Evolutionary conservation across 1,140 invertebrate genomes (phyloP).

Genomic region (Diabrotica virgifera): DNA sequence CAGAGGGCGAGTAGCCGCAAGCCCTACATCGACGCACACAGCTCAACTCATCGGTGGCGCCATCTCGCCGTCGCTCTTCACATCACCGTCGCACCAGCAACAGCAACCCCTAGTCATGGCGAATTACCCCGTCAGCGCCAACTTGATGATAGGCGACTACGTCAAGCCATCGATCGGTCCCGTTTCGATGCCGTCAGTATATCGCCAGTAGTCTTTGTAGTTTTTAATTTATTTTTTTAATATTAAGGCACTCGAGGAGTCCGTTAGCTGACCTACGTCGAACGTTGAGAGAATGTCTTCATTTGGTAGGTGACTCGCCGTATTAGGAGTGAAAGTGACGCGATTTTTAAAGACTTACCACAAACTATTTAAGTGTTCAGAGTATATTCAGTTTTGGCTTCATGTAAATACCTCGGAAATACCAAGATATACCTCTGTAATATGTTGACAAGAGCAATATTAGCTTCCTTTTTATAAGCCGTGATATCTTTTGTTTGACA

Average conservation of each 20-base stretch:
- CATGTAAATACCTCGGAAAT: too few species aligned
- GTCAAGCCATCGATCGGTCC: slow-evolving; percentile 53
- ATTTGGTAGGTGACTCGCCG: too few species aligned
- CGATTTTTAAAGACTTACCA: too few species aligned
- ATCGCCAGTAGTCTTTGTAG: slow-evolving; percentile 25
- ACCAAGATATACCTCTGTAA: too few species aligned
- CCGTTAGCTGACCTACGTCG: slow-evolving; percentile 4
- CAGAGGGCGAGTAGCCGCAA: slow-evolving; percentile 56
- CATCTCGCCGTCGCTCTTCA: slow-evolving; percentile 68
- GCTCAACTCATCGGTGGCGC: slow-evolving; percentile 71
- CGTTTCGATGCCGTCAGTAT: slow-evolving; percentile 47
- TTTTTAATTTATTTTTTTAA: slow-evolving; percentile 4
- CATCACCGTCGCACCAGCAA: slow-evolving; percentile 31
- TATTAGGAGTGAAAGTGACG: too few species aligned
- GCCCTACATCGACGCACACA: slow-evolving; percentile 61
- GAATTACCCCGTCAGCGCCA: slow-evolving; percentile 70
- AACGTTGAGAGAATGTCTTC: too few species aligned
- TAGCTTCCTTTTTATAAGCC: too few species aligned
- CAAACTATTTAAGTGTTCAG: too few species aligned
- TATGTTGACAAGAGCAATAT: too few species aligned
- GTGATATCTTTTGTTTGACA: too few species aligned
- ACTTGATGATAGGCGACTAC: slow-evolving; percentile 79
- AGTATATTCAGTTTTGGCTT: too few species aligned
- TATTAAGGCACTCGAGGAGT: not conserved
- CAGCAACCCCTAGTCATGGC: slow-evolving; percentile 62